phyloP scores from a whole-genome alignment of 2,797 vertebrate species.

The Buphagus erythrorhynchus region DNA sequence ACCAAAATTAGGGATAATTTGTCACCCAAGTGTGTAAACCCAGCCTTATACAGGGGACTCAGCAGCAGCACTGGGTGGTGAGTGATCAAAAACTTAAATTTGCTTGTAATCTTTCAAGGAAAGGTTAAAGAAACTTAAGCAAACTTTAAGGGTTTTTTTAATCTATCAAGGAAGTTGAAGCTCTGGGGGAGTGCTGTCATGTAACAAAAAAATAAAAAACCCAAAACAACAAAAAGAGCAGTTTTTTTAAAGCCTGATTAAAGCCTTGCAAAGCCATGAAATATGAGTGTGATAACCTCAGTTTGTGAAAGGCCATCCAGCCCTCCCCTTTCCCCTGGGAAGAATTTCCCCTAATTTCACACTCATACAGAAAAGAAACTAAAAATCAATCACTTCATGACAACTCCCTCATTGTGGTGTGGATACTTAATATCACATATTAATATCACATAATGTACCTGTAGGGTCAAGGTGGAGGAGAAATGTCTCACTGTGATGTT shows the following conservation, averaged over 20 bases:
- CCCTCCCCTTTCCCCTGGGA: not conserved
- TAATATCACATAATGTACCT: accelerated
- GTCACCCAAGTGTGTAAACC: not conserved
- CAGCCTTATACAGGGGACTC: accelerated
- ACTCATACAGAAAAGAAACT: accelerated
- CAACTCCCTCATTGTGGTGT: accelerated
- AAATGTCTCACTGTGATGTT: not conserved
- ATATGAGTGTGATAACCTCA: not conserved
- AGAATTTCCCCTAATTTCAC: not conserved
- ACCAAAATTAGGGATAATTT: not conserved
- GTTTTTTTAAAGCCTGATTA: not conserved
- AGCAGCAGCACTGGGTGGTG: not conserved
- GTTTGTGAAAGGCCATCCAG: not conserved
- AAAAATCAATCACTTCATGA: not conserved
- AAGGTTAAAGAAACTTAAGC: not conserved
- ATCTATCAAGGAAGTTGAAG: not conserved
- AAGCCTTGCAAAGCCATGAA: not conserved
- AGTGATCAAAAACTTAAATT: not conserved
- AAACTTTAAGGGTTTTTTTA: not conserved
- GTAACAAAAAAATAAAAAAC: not conserved
- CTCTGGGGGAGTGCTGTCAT: not conserved
- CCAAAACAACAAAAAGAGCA: not conserved
- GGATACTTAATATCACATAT: not conserved
- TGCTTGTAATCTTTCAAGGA: not conserved
- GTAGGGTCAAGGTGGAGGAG: not conserved